Evolutionary conservation across 2,113 vertebrate species (phyloP), one percentile per base, ranked within the genome.

Genomic region (Tenrec ecaudatus): DNA sequence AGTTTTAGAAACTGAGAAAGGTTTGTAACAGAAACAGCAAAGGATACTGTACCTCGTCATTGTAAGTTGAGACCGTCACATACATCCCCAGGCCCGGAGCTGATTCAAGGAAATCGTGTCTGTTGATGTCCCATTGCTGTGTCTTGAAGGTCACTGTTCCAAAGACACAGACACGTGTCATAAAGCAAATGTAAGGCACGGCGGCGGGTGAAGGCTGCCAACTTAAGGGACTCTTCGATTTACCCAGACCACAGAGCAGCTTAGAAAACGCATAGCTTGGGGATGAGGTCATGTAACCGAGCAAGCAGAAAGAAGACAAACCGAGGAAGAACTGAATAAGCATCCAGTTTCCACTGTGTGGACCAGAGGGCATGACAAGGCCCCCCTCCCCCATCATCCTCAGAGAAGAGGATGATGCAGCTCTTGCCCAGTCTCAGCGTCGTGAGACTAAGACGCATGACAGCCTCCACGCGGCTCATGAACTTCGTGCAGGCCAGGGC

Each of bases 21-120:
- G 31, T 53, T 8, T 77, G n/a, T 82, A 12, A 25, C 31, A 25
- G 27, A 80, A 64, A 6, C 0, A 0, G 43, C 38, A 88, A 64
- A 88, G 23, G 22, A 10, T 22, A 62, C 76, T 79, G 96, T 97
- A 98, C 99, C 98, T 99, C 98, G 80, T 96, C 85, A 58, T 96
- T 89, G 81, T 98, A 98, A 73, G 98, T 98, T 96, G 96, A 98
- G 76, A 99, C 96, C 20, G 98, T 99, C 85, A 99, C 98, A 89
- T 98, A 98, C 97, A 99, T 97, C 60, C 99, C 99, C 66, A 99
- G 95, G 27, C 99, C 99, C 94, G 98, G 98, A 76, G 98, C 98
- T 89, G 98, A 98, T 58, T 96, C 97, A 17, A 97, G 97, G 88
- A 98, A 98, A 0, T 94, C 97, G 1, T 95, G 86, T 19, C 75